Conservation (phyloP, 2,113 vertebrate species). For the Manacus vitellinus region DNA sequence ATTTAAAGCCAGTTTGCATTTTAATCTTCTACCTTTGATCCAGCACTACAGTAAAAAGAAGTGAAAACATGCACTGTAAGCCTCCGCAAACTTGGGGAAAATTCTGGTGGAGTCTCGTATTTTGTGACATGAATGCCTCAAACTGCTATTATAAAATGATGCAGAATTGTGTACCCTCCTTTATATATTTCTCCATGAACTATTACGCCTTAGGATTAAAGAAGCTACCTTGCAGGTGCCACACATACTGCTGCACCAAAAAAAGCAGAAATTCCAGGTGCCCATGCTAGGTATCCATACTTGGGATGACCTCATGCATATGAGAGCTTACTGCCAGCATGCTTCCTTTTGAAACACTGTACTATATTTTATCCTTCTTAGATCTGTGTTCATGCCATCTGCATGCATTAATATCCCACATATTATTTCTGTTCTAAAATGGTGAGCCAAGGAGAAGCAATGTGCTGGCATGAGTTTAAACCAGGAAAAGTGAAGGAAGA, state of each 20-base stretch:
- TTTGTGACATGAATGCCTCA: neutral
- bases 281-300: neutral
- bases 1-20: neutral
- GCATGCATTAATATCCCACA: rapidly evolving
- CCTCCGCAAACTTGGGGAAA: neutral
- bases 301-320: neutral
- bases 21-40: neutral
- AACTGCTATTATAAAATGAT: neutral
- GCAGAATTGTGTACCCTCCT: neutral
- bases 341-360: neutral
- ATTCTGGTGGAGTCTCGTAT: neutral
- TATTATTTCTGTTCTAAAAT: neutral
- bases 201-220: neutral
- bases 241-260: neutral
- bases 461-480: neutral
- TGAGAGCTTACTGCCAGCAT: neutral
- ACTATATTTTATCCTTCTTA: neutral
- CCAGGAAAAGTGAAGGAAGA: neutral
- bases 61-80: neutral
- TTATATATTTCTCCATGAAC: neutral
- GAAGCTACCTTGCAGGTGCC: neutral
- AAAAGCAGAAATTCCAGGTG: neutral
- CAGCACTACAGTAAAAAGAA: neutral
- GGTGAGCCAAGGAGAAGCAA: neutral
- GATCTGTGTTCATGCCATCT: neutral